A percentile compares a stretch with the other conserved stretches of the same genome.
Conservation (phyloP, 2,888 invertebrate genomes). For the Sphinx pinastri region DNA sequence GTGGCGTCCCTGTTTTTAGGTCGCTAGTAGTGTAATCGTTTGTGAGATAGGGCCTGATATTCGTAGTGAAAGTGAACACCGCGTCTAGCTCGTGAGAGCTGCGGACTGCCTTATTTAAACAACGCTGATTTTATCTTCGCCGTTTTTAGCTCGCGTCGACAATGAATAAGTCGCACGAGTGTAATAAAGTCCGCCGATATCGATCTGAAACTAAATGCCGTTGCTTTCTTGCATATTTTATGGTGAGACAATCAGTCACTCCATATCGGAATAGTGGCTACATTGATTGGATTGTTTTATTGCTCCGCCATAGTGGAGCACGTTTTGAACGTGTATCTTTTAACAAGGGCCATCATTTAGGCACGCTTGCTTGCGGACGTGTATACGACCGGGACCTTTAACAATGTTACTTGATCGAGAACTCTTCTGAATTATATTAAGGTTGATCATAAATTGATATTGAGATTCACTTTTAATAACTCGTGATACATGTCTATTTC, state of each 20-base stretch:
- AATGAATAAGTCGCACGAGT: constrained; percentile 57
- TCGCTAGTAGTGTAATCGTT: constrained; percentile 31
- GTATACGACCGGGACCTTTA: background rate
- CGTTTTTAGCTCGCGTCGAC: constrained; percentile 57
- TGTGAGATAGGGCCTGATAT: constrained; percentile 45
- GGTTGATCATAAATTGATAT: constrained; percentile 23
- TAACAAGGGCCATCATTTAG: constrained; percentile 63
- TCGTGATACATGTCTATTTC: constrained; percentile 24
- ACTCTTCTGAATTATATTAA: constrained; percentile 15
- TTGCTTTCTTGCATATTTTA: constrained; percentile 54
- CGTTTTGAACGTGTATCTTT: constrained; percentile 40
- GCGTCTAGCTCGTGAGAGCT: constrained; percentile 49
- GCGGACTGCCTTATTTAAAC: constrained; percentile 44
- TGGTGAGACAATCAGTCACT: constrained; percentile 56
- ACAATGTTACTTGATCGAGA: background rate
- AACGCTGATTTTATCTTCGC: constrained; percentile 56
- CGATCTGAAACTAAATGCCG: constrained; percentile 53
- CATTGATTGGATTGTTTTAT: constrained; percentile 68
- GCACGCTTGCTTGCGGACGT: background rate
- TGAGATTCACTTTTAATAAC: background rate
- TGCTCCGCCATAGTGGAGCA: constrained; percentile 50
- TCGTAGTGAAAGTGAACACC: constrained; percentile 63
- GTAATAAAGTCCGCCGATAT: constrained; percentile 59
- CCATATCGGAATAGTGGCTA: constrained; percentile 57
- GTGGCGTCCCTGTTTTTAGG: constrained; percentile 33